Base-by-base conservation (phyloP, 1,140 invertebrate genomes). In the Rhynchophorus ferrugineus region DNA sequence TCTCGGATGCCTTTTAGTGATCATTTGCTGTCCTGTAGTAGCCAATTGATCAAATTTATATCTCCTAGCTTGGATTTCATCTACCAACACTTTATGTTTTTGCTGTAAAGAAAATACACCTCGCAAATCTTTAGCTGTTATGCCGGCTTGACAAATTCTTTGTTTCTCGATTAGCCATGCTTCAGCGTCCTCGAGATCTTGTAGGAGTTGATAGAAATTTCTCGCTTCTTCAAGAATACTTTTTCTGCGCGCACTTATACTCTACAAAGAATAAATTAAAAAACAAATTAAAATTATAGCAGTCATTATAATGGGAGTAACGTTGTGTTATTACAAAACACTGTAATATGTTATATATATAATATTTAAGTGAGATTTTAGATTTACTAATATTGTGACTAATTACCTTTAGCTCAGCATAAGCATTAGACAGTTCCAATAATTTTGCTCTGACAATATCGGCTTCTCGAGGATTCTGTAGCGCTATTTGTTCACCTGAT, bases 151-250 rank as follows among this genome's bases (percentile, higher is more conserved):
- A 68, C 91, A 95, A 55, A 95, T 89, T 8, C 90, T 74, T 64
- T 95, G 88, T 63, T 95, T 94, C 63, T 97, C 93, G 6, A 90
- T 81, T 17, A 96, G 70, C 87, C 94, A 96, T 0, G 89, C 85
- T 73, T 89, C 88, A 66, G 91, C 89, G 55, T 89, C 86, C 46
- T 69, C 66, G 56, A 92, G 87, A 69, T 95, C 91, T 77, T 92
- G 86, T 44, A 98, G 75, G 71, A 98, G 98, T 67, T 96, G 92
- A 69, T 89, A 96, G 62, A 94, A 92, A 63, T 91, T 89, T 54
- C 91, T 77, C 0, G 92, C 91, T 56, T 95, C 90, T 67, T 96
- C 90, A 8, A 99, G 72, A 5, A 86, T 78, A 0, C 80, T 80
- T 49, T 91, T 83, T 13, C 93, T 78, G 49, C 85, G 81, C 50